Conservation (phyloP, 2,113 vertebrate genomes). For the Platichthys stellatus region DNA sequence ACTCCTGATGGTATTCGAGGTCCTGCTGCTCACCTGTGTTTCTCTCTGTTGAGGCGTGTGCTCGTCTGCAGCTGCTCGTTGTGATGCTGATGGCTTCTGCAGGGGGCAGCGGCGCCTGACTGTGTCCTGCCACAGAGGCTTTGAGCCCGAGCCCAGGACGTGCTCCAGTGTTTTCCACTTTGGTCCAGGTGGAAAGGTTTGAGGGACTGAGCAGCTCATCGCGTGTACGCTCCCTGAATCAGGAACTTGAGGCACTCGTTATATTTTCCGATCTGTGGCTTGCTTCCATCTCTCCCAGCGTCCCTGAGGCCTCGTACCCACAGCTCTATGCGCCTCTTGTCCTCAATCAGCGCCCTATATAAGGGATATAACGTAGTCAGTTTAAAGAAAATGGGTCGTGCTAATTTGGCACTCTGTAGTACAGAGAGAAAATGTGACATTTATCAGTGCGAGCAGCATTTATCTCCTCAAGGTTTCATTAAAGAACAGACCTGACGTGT, state of each 20-base stretch:
- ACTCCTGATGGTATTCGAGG: background rate
- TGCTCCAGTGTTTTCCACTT: background rate
- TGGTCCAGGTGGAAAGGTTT: background rate
- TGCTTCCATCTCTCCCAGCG: too few relatives aligned
- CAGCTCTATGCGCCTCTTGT: background rate
- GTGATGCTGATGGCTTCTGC: background rate
- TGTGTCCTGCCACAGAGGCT: background rate
- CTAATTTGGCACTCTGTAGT: conserved; percentile 3
- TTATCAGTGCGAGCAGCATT: background rate
- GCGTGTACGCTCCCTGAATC: background rate
- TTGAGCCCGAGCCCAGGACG: background rate
- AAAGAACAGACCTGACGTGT: too few relatives aligned
- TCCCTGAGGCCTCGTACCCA: background rate
- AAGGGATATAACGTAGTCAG: background rate
- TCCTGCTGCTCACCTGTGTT: too few relatives aligned
- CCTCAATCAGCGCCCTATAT: conserved; percentile 6
- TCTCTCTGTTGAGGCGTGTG: too few relatives aligned
- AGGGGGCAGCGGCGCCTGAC: background rate
- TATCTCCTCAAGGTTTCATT: background rate
- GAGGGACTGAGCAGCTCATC: background rate
- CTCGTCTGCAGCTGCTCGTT: background rate
- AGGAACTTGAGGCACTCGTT: background rate
- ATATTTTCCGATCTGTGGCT: background rate
- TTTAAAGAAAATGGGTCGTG: background rate
- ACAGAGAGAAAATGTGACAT: background rate